A percentile compares a stretch with the other conserved stretches of the same genome.
Evolutionary conservation across 23 tunicate genomes (phyloP).

Genomic region (Phallusia fumigata): DNA sequence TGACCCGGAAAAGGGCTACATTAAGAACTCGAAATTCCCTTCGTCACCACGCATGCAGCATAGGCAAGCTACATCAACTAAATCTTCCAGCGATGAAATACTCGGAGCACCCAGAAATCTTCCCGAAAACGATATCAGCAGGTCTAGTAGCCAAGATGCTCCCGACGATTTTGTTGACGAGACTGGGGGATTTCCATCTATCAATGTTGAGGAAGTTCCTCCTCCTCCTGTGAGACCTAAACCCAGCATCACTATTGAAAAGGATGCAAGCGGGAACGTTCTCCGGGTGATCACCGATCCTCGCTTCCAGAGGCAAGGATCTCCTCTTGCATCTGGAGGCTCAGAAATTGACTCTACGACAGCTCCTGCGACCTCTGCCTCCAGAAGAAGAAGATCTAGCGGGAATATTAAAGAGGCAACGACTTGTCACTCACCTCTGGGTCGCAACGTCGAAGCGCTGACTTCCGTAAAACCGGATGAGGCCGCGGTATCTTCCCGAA

Average conservation of each 20-base stretch:
- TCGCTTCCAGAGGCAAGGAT: conserved; percentile 12
- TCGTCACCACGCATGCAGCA: conserved; percentile 11
- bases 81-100: not conserved
- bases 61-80: not conserved
- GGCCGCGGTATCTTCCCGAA: not conserved
- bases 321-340: conserved; percentile 4
- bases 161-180: conserved; percentile 6
- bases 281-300: conserved; percentile 58
- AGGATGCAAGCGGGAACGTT: conserved; percentile 65
- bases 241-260: conserved; percentile 71
- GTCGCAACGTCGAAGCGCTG: not conserved
- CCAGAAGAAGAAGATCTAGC: conserved; percentile 20
- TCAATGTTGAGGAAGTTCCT: not conserved
- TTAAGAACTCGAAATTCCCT: not conserved
- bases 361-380: not conserved
- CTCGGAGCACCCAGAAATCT: not conserved
- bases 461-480: not conserved
- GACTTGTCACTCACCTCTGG: not conserved
- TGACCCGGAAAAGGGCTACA: not conserved
- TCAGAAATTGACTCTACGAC: not conserved
- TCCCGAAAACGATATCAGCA: not conserved
- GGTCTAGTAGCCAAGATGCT: not conserved
- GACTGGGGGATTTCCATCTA: not conserved
- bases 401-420: conserved; percentile 9
- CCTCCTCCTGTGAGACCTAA: conserved; percentile 80